Conservation (phyloP, 2,113 vertebrate genomes). For the Montifringilla adamsi region DNA sequence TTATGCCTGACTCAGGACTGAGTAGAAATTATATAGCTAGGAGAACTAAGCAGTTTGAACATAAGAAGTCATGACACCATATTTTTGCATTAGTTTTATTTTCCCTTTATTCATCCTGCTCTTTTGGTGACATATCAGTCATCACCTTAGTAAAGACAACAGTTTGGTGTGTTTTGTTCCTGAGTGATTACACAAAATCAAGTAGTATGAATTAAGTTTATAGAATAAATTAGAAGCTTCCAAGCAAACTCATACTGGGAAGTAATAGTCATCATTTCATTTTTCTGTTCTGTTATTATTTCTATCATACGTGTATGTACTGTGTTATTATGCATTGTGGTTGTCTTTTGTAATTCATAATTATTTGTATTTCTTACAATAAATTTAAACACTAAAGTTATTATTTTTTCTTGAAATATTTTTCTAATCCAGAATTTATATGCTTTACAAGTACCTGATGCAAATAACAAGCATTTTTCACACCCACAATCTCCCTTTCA, state of each 20-base stretch:
- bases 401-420: conserved; percentile 40
- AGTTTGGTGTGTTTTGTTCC: not conserved
- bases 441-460: not conserved
- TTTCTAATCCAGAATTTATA: not conserved
- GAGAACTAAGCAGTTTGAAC: not conserved
- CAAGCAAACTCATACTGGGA: not conserved
- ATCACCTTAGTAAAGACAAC: not conserved
- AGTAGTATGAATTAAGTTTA: conserved; percentile 21
- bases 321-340: conserved; percentile 49
- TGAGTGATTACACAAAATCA: conserved; percentile 1
- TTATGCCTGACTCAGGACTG: not conserved
- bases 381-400: conserved; percentile 56
- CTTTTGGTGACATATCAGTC: not conserved
- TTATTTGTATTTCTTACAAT: conserved; percentile 63
- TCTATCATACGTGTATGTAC: conserved; percentile 45
- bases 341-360: conserved; percentile 65
- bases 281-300: conserved; percentile 49
- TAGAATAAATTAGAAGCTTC: conserved; percentile 33
- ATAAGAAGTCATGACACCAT: not conserved
- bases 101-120: not conserved
- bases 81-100: conserved; percentile 17
- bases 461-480: not conserved
- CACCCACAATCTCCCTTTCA: not conserved
- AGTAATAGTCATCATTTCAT: conserved; percentile 26
- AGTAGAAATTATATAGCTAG: not conserved